phyloP scores from a whole-genome alignment of 2,888 invertebrate genomes.

The Oligia strigilis region DNA sequence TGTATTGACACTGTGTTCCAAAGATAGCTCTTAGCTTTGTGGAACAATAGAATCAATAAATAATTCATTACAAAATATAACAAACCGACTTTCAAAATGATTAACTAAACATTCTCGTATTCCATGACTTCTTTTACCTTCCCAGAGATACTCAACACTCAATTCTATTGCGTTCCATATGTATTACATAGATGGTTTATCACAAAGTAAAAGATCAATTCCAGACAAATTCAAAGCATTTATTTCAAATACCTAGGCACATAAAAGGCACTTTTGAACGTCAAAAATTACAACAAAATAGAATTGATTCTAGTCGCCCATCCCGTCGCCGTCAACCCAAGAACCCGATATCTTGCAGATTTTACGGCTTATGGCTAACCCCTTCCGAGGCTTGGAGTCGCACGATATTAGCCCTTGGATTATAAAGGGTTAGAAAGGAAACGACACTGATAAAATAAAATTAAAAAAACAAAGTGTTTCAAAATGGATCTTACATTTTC shows the following conservation, averaged over 20 bases:
- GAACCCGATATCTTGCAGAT: neutral
- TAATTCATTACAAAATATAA: neutral
- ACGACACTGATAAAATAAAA: neutral
- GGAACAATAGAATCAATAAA: neutral
- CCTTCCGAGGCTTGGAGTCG: neutral
- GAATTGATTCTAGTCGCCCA: too few species aligned
- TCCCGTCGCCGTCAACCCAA: too few species aligned
- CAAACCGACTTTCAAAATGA: neutral
- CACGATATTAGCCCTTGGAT: conserved; percentile 22
- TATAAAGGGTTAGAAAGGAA: conserved; percentile 12
- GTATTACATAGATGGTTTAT: too few species aligned
- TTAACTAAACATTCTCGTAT: neutral
- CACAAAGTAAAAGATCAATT: too few species aligned
- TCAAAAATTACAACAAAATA: too few species aligned
- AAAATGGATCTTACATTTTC: neutral
- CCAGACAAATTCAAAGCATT: too few species aligned
- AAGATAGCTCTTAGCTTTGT: neutral
- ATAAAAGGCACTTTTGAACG: too few species aligned
- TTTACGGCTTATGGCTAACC: conserved; percentile 17
- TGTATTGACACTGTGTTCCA: neutral
- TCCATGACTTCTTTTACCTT: neutral
- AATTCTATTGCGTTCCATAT: too few species aligned
- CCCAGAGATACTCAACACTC: neutral
- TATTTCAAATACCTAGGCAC: too few species aligned
- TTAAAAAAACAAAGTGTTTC: neutral